Evolutionary conservation across 2,797 vertebrate genomes (phyloP).

Genomic region (Acipenser transmontanus): DNA sequence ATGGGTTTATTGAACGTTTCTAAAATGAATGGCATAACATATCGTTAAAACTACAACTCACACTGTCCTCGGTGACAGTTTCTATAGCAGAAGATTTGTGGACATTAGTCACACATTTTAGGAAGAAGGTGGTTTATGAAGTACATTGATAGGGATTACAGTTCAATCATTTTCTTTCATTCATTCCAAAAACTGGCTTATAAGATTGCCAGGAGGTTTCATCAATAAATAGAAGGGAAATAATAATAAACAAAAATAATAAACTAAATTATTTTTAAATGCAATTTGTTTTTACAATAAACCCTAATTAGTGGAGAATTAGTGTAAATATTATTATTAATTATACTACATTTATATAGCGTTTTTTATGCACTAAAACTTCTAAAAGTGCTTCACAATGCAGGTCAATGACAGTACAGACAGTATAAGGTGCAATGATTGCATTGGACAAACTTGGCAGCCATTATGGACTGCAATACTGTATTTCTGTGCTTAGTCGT

Average conservation of each 20-base stretch:
- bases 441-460: no score
- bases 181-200: slow-evolving; percentile 58
- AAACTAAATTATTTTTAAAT: background rate
- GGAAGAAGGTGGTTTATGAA: slow-evolving; percentile 71
- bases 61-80: slow-evolving; percentile 62
- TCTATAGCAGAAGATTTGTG: slow-evolving; percentile 69
- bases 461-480: no score
- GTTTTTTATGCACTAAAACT: no score
- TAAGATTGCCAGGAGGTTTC: slow-evolving; percentile 63
- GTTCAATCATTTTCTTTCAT: slow-evolving; percentile 66
- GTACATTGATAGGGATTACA: slow-evolving; percentile 71
- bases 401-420: no score
- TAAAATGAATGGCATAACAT: slow-evolving; percentile 52
- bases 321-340: background rate
- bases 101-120: slow-evolving; percentile 80
- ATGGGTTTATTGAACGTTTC: slow-evolving; percentile 55
- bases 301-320: background rate
- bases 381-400: no score
- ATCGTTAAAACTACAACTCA: slow-evolving; percentile 40
- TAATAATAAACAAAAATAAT: slow-evolving; percentile 49
- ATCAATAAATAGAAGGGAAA: slow-evolving; percentile 44
- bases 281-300: background rate
- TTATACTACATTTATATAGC: no score
- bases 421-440: no score
- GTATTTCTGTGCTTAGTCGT: no score